These are phyloP conservation scores for Scomber scombrus DNA, from an alignment of 2,113 vertebrate species.

Conservation along the genomic window DNA sequence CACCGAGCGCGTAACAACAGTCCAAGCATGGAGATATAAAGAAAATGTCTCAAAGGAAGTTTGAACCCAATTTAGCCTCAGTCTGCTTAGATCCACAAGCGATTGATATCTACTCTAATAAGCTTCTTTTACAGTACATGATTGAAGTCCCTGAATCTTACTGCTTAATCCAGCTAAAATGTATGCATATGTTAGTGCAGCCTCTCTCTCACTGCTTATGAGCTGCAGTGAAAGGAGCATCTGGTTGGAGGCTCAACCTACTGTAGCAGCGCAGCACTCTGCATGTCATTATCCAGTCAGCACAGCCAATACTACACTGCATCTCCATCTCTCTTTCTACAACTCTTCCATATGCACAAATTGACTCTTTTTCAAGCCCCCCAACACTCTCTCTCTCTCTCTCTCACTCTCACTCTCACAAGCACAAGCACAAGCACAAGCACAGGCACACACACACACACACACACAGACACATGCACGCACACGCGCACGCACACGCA, in stretches of 20 bases:
- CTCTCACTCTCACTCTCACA: no score
- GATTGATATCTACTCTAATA: slow-evolving; percentile 57
- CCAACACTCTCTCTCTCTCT: not conserved
- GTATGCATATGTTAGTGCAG: slow-evolving; percentile 63
- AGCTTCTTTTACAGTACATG: slow-evolving; percentile 52
- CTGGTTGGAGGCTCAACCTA: slow-evolving; percentile 76
- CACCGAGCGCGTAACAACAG: not conserved
- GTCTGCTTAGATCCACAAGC: slow-evolving; percentile 36
- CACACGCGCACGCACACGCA: no score
- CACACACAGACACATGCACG: no score
- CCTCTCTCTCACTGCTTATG: slow-evolving; percentile 61
- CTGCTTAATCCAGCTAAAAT: slow-evolving; percentile 67
- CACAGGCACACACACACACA: no score
- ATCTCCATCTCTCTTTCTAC: slow-evolving; percentile 61
- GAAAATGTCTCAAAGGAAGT: slow-evolving; percentile 26
- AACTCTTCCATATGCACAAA: slow-evolving; percentile 59
- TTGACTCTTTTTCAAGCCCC: slow-evolving; percentile 37
- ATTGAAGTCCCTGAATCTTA: slow-evolving; percentile 57
- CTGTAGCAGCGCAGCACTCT: slow-evolving; percentile 71
- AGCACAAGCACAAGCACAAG: no score
- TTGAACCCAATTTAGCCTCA: slow-evolving; percentile 34
- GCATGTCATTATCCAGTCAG: slow-evolving; percentile 89
- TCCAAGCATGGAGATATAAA: slow-evolving; percentile 25
- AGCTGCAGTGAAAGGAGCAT: slow-evolving; percentile 81
- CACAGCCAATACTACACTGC: slow-evolving; percentile 75